Base-by-base conservation (phyloP, 2,797 vertebrate genomes). In the Hippopotamyrus pictus region DNA sequence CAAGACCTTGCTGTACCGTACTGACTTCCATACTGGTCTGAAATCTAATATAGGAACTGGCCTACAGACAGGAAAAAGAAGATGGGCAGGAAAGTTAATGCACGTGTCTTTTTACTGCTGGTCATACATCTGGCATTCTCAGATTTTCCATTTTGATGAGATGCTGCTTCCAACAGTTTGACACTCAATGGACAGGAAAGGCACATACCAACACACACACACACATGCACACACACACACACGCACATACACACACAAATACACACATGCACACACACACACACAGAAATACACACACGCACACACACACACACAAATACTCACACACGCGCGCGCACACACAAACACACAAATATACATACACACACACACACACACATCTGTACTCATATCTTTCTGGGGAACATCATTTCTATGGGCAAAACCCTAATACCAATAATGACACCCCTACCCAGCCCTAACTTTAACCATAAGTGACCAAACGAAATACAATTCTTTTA, bases 61-160 rank as follows among this genome's bases (percentile, higher is more conserved):
- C 19, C 22, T n/a, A 41, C 33, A 87, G 17, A 51, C 86, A 57
- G 50, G 53, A 87, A 87, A 87, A 87, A 19, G 25, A 50, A 6
- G 46, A 50, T 6, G 5, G 5, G 25, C 12, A 87, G 85, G 85
- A 59, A 86, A 54, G 51, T 37, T 33, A 86, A 53, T 33, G 84
- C 51, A 22, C 9, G 48, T 51, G n/a, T 51, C 22, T 29, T 25
- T 51, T 51, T 14, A 51, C 83, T 51, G 46, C 11, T 29, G 50
- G 48, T 53, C 84, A 29, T 57, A 41, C 29, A 33, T 87, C 33
- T 41, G 50, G 51, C 29, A 59, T 87, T 41, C 25, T 87, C 53
- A 87, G 25, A 57, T 59, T 87, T 87, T 87, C 86, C 86, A 44
- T 22, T 51, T 41, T 59, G 53, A 57, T 87, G 51, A 57, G 29